A percentile compares a stretch with the other conserved stretches of the same genome.
Conservation (phyloP, 2,888 invertebrate genomes). For the Julus scandinavius region DNA sequence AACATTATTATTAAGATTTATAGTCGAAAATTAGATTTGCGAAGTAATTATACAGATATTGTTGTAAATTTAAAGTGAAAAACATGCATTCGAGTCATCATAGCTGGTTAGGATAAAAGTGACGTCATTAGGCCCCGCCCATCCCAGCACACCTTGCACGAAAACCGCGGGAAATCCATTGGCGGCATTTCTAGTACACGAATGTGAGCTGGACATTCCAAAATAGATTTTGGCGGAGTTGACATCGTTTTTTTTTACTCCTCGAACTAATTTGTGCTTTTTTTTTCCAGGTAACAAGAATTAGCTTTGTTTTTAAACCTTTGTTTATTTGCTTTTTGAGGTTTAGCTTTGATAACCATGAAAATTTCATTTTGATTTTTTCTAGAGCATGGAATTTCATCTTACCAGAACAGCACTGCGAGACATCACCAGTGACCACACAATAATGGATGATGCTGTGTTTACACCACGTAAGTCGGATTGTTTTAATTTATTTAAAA, state of each 20-base stretch:
- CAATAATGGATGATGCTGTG: not conserved
- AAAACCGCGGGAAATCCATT: slow-evolving; percentile 16
- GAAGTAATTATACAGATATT: not conserved
- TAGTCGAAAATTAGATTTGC: not conserved
- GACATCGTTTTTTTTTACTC: not conserved
- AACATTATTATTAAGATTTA: not conserved
- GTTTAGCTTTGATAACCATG: not conserved
- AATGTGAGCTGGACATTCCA: not conserved
- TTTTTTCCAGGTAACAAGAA: not conserved
- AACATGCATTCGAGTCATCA: not conserved
- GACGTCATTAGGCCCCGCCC: not conserved
- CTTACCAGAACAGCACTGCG: slow-evolving; percentile 1
- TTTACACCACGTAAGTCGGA: not conserved
- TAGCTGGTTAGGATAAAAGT: not conserved
- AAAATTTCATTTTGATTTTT: not conserved
- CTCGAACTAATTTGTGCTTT: not conserved
- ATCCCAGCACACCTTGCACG: slow-evolving; percentile 35
- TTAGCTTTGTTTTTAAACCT: not conserved
- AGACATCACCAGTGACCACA: not conserved
- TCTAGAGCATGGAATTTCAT: not conserved
- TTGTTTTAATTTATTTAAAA: not conserved
- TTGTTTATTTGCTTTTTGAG: not conserved
- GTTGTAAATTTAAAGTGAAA: not conserved
- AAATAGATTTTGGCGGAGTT: not conserved
- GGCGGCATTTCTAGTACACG: not conserved